Evolutionary conservation across 2,888 invertebrate species (phyloP).

Genomic region (Latrodectus hesperus): DNA sequence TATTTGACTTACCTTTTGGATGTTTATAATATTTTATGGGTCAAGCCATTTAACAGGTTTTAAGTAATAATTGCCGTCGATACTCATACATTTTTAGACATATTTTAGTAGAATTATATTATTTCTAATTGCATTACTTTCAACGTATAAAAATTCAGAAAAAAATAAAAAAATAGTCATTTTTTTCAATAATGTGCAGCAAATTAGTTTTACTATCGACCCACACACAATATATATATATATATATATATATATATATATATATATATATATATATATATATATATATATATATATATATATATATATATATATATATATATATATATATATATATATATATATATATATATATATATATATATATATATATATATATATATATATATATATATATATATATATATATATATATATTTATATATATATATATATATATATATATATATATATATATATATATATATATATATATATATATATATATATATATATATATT

Average conservation of each 20-base stretch:
- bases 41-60: too few relatives aligned
- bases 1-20: too few relatives aligned
- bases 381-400: not conserved
- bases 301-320: not conserved
- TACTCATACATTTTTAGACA: too few relatives aligned
- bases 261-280: not conserved
- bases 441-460: not conserved
- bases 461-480: not conserved
- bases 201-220: not conserved
- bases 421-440: not conserved
- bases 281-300: not conserved
- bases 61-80: too few relatives aligned
- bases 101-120: too few relatives aligned
- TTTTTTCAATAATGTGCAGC: too few relatives aligned
- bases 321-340: not conserved
- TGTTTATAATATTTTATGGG: too few relatives aligned
- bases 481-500: not conserved
- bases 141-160: too few relatives aligned
- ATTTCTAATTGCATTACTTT: too few relatives aligned
- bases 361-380: not conserved
- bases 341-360: not conserved
- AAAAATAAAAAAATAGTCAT: too few relatives aligned
- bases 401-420: not conserved
- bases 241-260: not conserved
- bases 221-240: not conserved